phyloP scores from a whole-genome alignment of 2,888 invertebrate species.

The Calameuta idolon region DNA sequence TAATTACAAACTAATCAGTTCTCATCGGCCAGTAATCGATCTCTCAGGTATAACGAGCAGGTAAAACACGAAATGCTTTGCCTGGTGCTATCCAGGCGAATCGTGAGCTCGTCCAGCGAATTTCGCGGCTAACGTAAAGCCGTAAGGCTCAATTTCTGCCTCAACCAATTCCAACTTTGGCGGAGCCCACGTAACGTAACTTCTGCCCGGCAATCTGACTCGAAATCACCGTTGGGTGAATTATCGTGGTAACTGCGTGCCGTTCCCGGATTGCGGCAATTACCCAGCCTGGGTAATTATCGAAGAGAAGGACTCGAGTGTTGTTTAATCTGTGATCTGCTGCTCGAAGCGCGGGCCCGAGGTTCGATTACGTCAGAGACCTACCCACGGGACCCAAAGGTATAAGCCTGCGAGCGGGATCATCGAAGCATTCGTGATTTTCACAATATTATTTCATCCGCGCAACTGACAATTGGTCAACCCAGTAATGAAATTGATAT shows the following conservation, averaged over 20 bases:
- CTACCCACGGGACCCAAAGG: constrained; percentile 29
- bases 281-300: constrained; percentile 64
- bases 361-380: constrained; percentile 56
- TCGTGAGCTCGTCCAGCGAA: background rate
- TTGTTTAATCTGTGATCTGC: constrained; percentile 65
- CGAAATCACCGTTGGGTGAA: constrained; percentile 64
- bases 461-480: background rate
- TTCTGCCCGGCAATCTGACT: constrained; percentile 63
- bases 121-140: background rate
- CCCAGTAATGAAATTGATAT: too few species aligned
- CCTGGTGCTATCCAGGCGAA: too few species aligned
- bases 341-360: constrained; percentile 37
- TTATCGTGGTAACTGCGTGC: constrained; percentile 62
- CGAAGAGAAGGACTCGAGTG: constrained; percentile 61
- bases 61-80: too few species aligned
- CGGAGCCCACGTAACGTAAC: constrained; percentile 54
- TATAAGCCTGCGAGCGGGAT: constrained; percentile 11
- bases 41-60: too few species aligned
- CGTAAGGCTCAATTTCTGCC: constrained; percentile 36
- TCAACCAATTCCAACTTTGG: constrained; percentile 64
- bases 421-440: constrained; percentile 46
- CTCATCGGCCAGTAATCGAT: background rate
- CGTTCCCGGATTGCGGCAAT: constrained; percentile 65
- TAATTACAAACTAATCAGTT: background rate
- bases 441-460: constrained; percentile 47